phyloP scores from a whole-genome alignment of 2,888 invertebrate genomes.

The Drosophila hamatofila region DNA sequence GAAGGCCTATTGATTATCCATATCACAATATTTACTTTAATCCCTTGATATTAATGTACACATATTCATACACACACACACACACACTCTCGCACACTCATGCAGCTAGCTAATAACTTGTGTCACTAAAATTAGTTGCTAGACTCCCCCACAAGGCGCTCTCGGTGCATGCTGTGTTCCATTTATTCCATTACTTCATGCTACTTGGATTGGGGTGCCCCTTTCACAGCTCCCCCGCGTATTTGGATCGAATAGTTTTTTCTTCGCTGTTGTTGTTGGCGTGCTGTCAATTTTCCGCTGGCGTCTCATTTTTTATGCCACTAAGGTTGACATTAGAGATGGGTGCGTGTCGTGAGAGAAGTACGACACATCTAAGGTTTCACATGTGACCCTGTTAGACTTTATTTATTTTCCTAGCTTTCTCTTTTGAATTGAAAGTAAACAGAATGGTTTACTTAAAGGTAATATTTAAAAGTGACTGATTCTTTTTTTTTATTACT shows the following conservation, averaged over 20 bases:
- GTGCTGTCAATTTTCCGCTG: conserved; percentile 75
- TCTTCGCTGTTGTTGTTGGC: conserved; percentile 49
- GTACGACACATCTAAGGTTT: conserved; percentile 1
- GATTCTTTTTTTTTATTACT: not conserved
- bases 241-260: conserved; percentile 24
- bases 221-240: conserved; percentile 5
- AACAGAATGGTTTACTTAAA: not conserved
- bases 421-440: not conserved
- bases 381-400: not conserved
- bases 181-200: conserved; percentile 63
- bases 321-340: conserved; percentile 23
- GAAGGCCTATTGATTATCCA: conserved; percentile 18
- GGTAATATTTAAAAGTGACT: not conserved
- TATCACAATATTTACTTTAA: conserved; percentile 20
- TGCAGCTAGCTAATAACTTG: conserved; percentile 33
- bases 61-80: conserved; percentile 12
- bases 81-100: not conserved
- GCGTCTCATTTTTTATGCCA: conserved; percentile 46
- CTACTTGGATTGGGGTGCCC: conserved; percentile 35
- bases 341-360: conserved; percentile 9
- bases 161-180: conserved; percentile 46
- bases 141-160: conserved; percentile 52
- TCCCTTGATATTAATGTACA: not conserved
- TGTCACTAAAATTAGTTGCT: conserved; percentile 67
- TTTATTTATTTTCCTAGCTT: not conserved